Conservation (phyloP, 2,113 vertebrate species). For the Psittacara wagleri region DNA sequence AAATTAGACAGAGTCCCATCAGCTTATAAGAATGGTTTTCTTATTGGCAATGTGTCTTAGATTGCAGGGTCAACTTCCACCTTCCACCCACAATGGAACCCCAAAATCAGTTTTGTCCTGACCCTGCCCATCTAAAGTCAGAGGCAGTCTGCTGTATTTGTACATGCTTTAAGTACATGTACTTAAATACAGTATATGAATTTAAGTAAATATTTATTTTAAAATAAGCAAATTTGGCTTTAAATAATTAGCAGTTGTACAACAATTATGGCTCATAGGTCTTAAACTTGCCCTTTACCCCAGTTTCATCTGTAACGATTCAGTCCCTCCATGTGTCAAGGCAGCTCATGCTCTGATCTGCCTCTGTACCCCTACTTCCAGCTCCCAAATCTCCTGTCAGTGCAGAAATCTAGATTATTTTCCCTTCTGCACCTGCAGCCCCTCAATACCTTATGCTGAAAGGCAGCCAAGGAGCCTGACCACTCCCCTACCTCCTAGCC, state of each 20-base stretch:
- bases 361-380: not conserved
- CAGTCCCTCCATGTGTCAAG: fast-evolving
- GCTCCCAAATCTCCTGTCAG: not conserved
- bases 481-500: not conserved
- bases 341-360: not conserved
- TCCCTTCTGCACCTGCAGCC: not conserved
- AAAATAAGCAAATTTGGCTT: not conserved
- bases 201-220: not conserved
- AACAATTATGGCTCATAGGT: not conserved
- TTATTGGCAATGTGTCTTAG: not conserved
- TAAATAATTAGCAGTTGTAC: not conserved
- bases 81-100: not conserved
- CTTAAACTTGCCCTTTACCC: not conserved
- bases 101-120: not conserved
- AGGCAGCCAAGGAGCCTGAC: not conserved
- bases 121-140: not conserved
- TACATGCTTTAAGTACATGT: not conserved
- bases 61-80: not conserved
- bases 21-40: not conserved
- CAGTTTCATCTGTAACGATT: not conserved
- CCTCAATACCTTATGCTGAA: not conserved
- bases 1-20: not conserved
- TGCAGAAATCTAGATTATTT: not conserved
- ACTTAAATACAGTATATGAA: not conserved
- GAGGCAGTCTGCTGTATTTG: not conserved